Evolutionary conservation across 2,797 vertebrate genomes (phyloP), one percentile per base, ranked within the genome.

Genomic region (Paguma larvata): DNA sequence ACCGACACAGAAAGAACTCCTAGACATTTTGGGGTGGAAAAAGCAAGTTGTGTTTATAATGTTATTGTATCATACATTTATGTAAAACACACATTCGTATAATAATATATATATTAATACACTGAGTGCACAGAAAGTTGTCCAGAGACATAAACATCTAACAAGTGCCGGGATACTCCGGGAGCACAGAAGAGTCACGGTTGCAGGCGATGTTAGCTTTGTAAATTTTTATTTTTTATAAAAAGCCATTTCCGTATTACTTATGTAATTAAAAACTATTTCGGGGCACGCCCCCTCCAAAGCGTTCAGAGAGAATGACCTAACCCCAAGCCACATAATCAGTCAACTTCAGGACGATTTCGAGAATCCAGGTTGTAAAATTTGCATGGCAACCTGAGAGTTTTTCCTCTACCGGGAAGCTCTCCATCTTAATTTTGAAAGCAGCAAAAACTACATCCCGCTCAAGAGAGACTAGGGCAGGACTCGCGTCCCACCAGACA

Each of bases 341-440:
- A 3, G 27, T 65, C n/a, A 41, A 56, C 59, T 41, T 56, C 44
- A 34, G n/a, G 86, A 67, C 32, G 44, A 30, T 34, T 89, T 91
- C 82, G 77, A 63, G 72, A 89, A 84, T n/a, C 15, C 18, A 68
- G 38, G 34, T 53, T 94, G 80, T 87, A 62, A 30, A 68, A 70
- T 18, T 44, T 56, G 4, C 41, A 32, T 75, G 48, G 15, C n/a
- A 59, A 2, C 56, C 41, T 16, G 4, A 92, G 59, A 67, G 32
- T 53, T 67, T 79, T 85, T 72, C n/a, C n/a, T 6, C 83, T 67
- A 13, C 48, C 12, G 75, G 4, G 80, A 53, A 62, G 21, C 32
- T 87, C 56, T 21, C 48, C 59, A 30, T 41, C 73, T 96, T 77
- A 21, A 94, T 89, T 65, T 65, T 27, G 27, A 94, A 96, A 70